Evolutionary conservation across 2,888 invertebrate species (phyloP), one percentile per base, ranked within the genome.

Genomic region (Dasypolia templi): DNA sequence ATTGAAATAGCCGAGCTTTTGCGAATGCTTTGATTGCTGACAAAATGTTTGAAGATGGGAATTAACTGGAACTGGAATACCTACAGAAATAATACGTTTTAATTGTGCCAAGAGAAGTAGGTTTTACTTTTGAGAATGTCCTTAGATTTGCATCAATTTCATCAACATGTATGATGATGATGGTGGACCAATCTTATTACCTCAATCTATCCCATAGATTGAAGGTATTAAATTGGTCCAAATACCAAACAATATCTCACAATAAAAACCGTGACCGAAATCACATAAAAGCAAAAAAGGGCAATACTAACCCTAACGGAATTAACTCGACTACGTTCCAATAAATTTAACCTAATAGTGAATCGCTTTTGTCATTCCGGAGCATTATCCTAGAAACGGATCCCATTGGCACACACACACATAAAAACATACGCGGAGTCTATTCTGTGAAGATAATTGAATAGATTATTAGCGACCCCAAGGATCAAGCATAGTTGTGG

Each of bases 361-460:
- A 35, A 32, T 63, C 46, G 71, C 79, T 68, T 81, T 79, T 83
- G 72, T 75, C 62, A 69, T 76, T 82, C 53, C 68, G 61, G 55
- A 58, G 63, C 58, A 76, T 79, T 74, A 71, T 83, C 68, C 53
- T 44, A 62, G 56, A 70, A 58, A 74, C 35, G 44, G 49, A 71
- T 66, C 26, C 58, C 39, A 62, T 71, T 73, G 65, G 44, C 69
- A 61, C 49, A 71, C 79, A 66, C n/a, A 75, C 26, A 59, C 59
- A 59, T 7, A 42, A 42, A 55, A 11, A 51, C 62, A 72, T 42
- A 76, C 14, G 53, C 4, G 42, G 9, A 61, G 32, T 62, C 56
- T 61, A 63, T 71, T 77, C 64, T 71, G 44, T 58, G 67, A 63
- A 66, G 81, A 76, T 83, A 78, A 82, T 81, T 83, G 63, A 84